A percentile compares a stretch with the other conserved stretches of the same genome.
These are phyloP conservation scores for Dinoponera quadriceps DNA, from an alignment of 1,140 invertebrate species.

Conservation along the genomic window DNA sequence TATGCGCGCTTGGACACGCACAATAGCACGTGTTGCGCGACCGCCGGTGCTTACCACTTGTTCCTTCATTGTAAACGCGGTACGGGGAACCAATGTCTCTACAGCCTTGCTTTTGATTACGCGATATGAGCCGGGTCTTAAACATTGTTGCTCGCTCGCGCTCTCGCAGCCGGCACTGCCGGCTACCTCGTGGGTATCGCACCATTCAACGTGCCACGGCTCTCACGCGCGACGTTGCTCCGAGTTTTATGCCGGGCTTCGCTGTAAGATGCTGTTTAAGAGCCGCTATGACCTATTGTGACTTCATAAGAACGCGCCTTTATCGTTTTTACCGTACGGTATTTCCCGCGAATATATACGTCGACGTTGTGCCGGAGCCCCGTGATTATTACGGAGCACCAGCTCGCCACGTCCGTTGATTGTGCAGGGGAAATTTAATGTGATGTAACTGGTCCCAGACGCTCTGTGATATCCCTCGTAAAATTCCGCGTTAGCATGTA, in stretches of 20 bases:
- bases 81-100: conserved; percentile 70
- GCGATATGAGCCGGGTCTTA: conserved; percentile 67
- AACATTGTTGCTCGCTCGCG: conserved; percentile 58
- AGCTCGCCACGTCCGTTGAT: background rate
- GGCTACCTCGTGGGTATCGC: conserved; percentile 59
- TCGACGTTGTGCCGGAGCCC: conserved; percentile 1
- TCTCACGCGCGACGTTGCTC: conserved; percentile 59
- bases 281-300: conserved; percentile 63
- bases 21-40: conserved; percentile 75
- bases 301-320: conserved; percentile 59
- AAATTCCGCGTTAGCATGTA: background rate
- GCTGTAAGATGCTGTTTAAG: conserved; percentile 61
- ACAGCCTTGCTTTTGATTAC: conserved; percentile 71
- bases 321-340: conserved; percentile 35
- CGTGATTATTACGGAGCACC: background rate
- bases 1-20: conserved; percentile 68
- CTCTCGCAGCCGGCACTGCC: conserved; percentile 9
- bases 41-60: conserved; percentile 71
- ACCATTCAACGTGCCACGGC: conserved; percentile 61
- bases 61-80: conserved; percentile 66
- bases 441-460: background rate
- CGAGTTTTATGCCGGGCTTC: conserved; percentile 59
- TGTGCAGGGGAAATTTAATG: background rate
- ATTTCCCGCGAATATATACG: conserved; percentile 32
- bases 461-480: background rate